Conservation (phyloP, 2,888 invertebrate species). For the Netelia inedita region DNA sequence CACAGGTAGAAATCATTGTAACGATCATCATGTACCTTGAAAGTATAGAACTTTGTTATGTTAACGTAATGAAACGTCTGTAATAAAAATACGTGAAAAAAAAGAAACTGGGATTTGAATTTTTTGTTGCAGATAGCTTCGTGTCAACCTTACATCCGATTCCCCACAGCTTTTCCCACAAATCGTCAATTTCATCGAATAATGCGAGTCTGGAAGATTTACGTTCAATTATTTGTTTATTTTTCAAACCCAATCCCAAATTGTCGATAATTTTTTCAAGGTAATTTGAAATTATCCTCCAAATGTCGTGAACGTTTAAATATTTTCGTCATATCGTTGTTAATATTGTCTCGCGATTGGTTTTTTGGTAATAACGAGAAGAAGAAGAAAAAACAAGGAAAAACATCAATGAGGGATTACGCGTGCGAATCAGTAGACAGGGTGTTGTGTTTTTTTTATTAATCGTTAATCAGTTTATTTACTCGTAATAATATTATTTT, state of each 20-base stretch:
- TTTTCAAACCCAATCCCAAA: neutral
- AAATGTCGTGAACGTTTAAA: no score
- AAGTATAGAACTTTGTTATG: slow-evolving; percentile 85
- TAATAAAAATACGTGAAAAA: slow-evolving; percentile 82
- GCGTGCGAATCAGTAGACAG: slow-evolving; percentile 54
- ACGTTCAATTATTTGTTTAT: neutral
- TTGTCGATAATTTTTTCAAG: neutral
- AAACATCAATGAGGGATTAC: slow-evolving; percentile 4
- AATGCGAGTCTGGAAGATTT: neutral
- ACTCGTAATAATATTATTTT: slow-evolving; percentile 84
- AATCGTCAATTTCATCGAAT: no score
- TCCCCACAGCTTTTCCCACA: no score
- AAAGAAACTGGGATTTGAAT: slow-evolving; percentile 13
- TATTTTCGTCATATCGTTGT: no score
- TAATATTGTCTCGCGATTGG: no score
- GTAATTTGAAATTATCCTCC: no score
- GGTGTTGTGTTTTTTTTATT: slow-evolving; percentile 73
- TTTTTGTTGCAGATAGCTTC: neutral
- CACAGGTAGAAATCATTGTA: slow-evolving; percentile 83
- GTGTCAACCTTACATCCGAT: no score
- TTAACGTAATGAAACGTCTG: slow-evolving; percentile 84
- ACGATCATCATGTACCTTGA: slow-evolving; percentile 84
- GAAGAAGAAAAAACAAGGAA: neutral
- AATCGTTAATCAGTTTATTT: slow-evolving; percentile 85
- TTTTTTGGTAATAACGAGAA: no score